Conservation (phyloP, 2,113 vertebrate species). For the Riparia riparia region DNA sequence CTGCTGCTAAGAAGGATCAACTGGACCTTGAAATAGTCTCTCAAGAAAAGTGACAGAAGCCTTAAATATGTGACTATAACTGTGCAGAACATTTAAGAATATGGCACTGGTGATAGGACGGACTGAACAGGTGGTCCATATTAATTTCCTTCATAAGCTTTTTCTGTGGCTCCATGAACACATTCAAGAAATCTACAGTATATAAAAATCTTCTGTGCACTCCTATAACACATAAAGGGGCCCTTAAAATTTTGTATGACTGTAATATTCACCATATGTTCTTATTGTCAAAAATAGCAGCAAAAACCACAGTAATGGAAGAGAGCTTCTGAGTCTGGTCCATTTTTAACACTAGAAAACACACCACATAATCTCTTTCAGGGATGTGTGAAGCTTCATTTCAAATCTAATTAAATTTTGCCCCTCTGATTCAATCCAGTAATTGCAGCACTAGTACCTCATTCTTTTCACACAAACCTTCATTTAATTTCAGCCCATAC, state of each 20-base stretch:
- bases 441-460: not conserved
- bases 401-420: constrained; percentile 35
- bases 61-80: not conserved
- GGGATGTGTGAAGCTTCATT: not conserved
- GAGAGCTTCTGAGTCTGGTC: not conserved
- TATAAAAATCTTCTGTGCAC: not conserved
- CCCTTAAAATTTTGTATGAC: not conserved
- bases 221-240: not conserved
- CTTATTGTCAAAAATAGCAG: not conserved
- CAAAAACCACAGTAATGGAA: not conserved
- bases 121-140: not conserved
- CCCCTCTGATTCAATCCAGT: not conserved
- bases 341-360: not conserved
- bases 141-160: not conserved
- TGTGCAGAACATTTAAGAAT: not conserved
- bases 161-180: not conserved
- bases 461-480: not conserved
- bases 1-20: not conserved
- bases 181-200: not conserved
- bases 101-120: not conserved
- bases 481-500: not conserved
- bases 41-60: not conserved
- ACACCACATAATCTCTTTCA: not conserved
- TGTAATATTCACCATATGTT: not conserved
- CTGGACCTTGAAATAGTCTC: not conserved